Evolutionary conservation across 2,797 vertebrate species (phyloP), one percentile per base, ranked within the genome.

Genomic region (Acrocephalus scirpaceus): DNA sequence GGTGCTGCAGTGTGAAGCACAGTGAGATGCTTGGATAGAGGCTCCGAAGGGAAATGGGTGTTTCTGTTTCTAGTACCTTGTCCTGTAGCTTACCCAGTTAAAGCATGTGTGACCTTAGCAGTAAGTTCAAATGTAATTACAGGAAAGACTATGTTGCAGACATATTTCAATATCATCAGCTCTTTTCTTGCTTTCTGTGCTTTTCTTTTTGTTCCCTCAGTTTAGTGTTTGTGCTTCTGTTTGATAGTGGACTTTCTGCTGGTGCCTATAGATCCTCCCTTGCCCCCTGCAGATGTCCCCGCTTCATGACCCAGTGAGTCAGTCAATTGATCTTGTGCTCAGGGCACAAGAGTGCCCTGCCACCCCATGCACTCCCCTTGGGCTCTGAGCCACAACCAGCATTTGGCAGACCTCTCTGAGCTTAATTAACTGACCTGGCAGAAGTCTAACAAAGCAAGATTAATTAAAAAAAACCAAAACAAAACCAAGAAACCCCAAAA

Each of bases 191-290:
- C 38, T 67, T 81, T 57, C 29, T 77, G 15, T 56, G 15, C 14
- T 57, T 88, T 88, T 75, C 27, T 87, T 36, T 16, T 27, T 86
- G 36, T 51, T 86, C 17, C 20, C 48, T 80, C 42, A 36, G 74
- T 85, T 50, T 75, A 86, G 38, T 53, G 40, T 75, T 95, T 78
- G 51, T 87, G 74, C 20, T 83, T 77, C n/a, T 75, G 7, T 89
- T 65, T 75, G 70, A 23, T 32, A 30, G 36, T 17, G 4, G 8
- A 42, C 44, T 17, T 85, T 84, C 61, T 54, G 38, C 21, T 80
- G 53, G 57, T 86, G 29, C 74, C 34, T 65, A 0, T 13, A 50
- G 76, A 30, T 38, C 20, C 26, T 78, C 32, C 36, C 5, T 29
- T 1, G 2, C 36, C 13, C 62, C 38, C 54, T 16, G 9, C 58